These are phyloP conservation scores for Echiichthys vipera DNA, from an alignment of 2,797 vertebrate genomes.

Conservation along the genomic window DNA sequence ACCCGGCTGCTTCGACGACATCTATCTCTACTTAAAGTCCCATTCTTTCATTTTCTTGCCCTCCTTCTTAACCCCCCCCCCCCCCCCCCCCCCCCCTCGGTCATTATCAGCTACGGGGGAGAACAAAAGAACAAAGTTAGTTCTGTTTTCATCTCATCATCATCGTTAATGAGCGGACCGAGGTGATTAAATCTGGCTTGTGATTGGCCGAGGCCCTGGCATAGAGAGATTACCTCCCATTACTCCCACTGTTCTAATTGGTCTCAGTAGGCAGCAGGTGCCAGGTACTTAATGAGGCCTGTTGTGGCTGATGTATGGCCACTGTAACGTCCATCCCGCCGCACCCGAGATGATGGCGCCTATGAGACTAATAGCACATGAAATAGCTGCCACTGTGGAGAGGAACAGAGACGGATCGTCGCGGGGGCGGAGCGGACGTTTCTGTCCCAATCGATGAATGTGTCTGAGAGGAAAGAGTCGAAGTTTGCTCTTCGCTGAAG, in stretches of 20 bases:
- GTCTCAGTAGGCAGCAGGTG: constrained; percentile 75
- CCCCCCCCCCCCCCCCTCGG: background rate
- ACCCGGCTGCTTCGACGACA: too few relatives aligned
- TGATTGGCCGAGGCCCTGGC: constrained; percentile 69
- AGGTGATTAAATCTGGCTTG: constrained; percentile 33
- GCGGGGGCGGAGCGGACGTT: background rate
- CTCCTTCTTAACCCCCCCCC: too few relatives aligned
- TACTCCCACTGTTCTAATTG: constrained; percentile 74
- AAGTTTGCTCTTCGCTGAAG: background rate
- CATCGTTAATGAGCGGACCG: constrained; percentile 32
- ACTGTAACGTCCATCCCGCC: constrained; percentile 37
- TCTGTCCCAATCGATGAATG: constrained; percentile 5
- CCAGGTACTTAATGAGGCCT: constrained; percentile 82
- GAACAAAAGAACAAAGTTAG: constrained; percentile 19
- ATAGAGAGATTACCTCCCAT: constrained; percentile 67
- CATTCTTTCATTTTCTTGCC: too few relatives aligned
- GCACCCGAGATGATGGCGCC: constrained; percentile 42
- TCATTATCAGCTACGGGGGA: background rate
- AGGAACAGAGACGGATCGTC: constrained; percentile 14
- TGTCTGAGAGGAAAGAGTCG: background rate
- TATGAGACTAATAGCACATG: constrained; percentile 52
- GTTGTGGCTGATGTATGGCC: constrained; percentile 77
- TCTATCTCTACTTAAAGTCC: too few relatives aligned
- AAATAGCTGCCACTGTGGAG: constrained; percentile 34
- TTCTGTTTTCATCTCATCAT: background rate